Evolutionary conservation across 2,113 vertebrate genomes (phyloP).

Genomic region (Pteruthius melanotis): DNA sequence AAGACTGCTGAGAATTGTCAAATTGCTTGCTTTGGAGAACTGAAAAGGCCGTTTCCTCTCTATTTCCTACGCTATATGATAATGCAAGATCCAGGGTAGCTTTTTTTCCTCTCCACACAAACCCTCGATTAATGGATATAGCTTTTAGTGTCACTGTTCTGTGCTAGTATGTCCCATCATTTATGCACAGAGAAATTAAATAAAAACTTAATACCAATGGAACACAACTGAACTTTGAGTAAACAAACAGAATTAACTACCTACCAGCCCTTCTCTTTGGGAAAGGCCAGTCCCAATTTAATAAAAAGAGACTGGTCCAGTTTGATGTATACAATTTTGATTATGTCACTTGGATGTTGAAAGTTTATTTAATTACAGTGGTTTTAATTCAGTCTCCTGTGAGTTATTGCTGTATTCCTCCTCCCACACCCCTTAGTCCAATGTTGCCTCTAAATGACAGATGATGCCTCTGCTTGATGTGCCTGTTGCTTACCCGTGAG

Average conservation of each 20-base stretch:
- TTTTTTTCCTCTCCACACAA: not conserved
- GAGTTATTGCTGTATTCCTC: not conserved
- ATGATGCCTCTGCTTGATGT: not conserved
- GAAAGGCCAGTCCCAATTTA: not conserved
- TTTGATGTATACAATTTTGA: not conserved
- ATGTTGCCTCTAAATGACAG: not conserved
- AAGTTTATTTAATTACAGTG: not conserved
- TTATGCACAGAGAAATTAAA: not conserved
- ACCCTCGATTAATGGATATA: not conserved
- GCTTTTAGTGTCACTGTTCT: not conserved
- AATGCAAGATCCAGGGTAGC: not conserved
- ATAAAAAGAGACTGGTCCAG: not conserved
- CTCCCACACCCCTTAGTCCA: not conserved
- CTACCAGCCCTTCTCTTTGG: not conserved
- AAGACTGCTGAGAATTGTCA: constrained; percentile 17
- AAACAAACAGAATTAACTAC: not conserved
- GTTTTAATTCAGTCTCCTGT: not conserved
- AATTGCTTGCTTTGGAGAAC: not conserved
- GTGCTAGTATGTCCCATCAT: not conserved
- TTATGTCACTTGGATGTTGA: not conserved
- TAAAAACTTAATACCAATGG: not conserved
- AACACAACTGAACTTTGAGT: not conserved
- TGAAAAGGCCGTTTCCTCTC: not conserved
- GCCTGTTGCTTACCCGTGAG: not conserved
- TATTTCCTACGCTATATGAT: not conserved